Percentiles rank a stretch among this genome's conserved stretches.
Evolutionary conservation across 2,113 vertebrate genomes (phyloP).

Genomic region (Laterallus jamaicensis): DNA sequence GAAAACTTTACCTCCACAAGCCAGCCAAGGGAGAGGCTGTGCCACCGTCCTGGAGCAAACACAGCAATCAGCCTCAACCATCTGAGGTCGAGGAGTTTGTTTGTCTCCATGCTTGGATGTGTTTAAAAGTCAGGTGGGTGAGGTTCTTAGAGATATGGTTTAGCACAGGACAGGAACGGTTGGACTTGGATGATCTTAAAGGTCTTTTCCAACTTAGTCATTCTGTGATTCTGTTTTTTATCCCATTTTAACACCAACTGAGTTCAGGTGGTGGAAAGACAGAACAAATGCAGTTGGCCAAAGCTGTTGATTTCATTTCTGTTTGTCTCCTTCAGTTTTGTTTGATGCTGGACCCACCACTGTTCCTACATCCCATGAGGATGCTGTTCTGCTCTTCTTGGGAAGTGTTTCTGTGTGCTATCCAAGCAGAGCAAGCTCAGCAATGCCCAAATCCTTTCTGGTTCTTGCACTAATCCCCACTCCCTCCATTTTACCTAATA

Average conservation of each 20-base stretch:
- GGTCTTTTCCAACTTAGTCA: too few species aligned
- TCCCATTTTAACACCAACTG: background rate
- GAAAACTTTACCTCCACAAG: background rate
- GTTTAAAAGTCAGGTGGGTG: too few species aligned
- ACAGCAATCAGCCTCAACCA: accelerated
- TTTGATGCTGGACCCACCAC: background rate
- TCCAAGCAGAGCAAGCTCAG: background rate
- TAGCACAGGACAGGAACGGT: too few species aligned
- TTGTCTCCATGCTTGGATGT: too few species aligned
- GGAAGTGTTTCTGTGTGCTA: background rate
- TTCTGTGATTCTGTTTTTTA: background rate
- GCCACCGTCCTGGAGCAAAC: background rate
- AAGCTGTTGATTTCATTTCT: background rate
- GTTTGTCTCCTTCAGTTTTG: background rate
- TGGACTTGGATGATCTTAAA: too few species aligned
- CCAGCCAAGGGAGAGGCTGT: background rate
- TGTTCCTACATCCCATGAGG: background rate
- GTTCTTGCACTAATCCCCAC: constrained; percentile 11
- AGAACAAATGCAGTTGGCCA: background rate
- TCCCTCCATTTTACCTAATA: constrained; percentile 14
- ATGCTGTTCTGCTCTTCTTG: background rate
- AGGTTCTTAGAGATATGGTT: too few species aligned
- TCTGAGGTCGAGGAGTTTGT: background rate
- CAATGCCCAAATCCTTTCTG: constrained; percentile 16
- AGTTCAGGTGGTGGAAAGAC: background rate